These are phyloP conservation scores for Esox niger DNA, from an alignment of 2,113 vertebrate genomes.

Conservation along the genomic window DNA sequence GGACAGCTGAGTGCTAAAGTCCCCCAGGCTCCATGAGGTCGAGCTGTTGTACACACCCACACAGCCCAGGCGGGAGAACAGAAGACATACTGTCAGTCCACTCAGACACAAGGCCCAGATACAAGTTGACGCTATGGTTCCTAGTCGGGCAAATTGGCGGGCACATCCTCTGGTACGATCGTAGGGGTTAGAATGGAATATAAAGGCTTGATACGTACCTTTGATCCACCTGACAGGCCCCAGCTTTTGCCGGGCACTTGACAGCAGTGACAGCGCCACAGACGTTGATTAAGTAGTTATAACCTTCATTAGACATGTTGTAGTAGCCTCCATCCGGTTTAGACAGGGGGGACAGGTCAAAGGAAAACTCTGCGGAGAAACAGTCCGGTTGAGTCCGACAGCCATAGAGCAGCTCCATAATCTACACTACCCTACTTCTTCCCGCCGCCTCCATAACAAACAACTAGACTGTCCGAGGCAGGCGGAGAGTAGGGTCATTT, in stretches of 20 bases:
- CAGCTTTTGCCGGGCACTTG: constrained; percentile 70
- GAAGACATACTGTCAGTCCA: background rate
- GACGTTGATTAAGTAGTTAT: constrained; percentile 84
- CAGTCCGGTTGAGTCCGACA: background rate
- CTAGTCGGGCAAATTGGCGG: too few species aligned
- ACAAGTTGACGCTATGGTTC: too few species aligned
- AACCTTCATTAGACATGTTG: constrained; percentile 61
- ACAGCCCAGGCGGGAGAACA: background rate
- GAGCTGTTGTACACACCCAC: constrained; percentile 20
- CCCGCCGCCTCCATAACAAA: too few species aligned
- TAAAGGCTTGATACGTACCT: constrained; percentile 59
- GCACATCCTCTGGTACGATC: too few species aligned
- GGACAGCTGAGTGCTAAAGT: constrained; percentile 77
- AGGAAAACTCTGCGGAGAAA: constrained; percentile 78
- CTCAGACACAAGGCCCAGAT: too few species aligned
- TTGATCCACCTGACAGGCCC: constrained; percentile 81
- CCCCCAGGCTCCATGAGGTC: constrained; percentile 82
- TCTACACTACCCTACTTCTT: too few species aligned
- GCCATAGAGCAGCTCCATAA: too few species aligned
- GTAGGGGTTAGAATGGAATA: too few species aligned
- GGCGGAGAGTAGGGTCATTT: too few species aligned
- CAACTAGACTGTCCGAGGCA: background rate
- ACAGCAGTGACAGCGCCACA: constrained; percentile 71
- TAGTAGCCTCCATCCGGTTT: constrained; percentile 71
- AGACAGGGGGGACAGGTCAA: constrained; percentile 83